phyloP scores from a whole-genome alignment of 2,113 vertebrate genomes.

The Vulpes vulpes region DNA sequence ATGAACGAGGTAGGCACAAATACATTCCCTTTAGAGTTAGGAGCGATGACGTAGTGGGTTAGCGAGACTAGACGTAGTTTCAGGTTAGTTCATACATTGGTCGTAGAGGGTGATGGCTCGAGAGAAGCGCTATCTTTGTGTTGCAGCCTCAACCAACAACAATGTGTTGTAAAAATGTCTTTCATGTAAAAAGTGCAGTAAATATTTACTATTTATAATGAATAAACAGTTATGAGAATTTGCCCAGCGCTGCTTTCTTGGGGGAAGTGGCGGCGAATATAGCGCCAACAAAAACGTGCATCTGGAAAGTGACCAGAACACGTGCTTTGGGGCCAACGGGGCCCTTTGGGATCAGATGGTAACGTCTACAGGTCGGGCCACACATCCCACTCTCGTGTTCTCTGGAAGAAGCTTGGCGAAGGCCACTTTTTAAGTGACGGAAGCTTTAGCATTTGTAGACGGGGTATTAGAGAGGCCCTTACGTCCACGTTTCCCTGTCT shows the following conservation, averaged over 20 bases:
- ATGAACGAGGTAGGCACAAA: slow-evolving; percentile 89
- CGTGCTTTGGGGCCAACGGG: no score
- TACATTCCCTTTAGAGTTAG: slow-evolving; percentile 90
- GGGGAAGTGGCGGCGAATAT: neutral
- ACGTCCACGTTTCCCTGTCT: neutral
- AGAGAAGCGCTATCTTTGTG: slow-evolving; percentile 86
- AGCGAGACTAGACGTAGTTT: slow-evolving; percentile 87
- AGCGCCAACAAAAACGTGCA: neutral
- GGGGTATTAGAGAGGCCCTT: neutral
- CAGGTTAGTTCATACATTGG: slow-evolving; percentile 87
- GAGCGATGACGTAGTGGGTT: slow-evolving; percentile 86
- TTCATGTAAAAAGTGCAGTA: slow-evolving; percentile 96
- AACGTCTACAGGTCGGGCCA: no score
- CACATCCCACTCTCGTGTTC: fast-evolving
- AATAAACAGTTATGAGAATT: slow-evolving; percentile 93
- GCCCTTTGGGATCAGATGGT: neutral
- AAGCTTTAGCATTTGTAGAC: neutral
- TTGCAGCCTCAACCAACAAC: slow-evolving; percentile 90
- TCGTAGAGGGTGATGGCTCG: slow-evolving; percentile 89
- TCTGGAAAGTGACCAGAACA: neutral
- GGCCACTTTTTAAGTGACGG: neutral
- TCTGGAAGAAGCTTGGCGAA: neutral
- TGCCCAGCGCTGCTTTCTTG: slow-evolving; percentile 83
- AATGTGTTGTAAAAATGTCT: slow-evolving; percentile 91
- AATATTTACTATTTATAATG: slow-evolving; percentile 99